phyloP scores from a whole-genome alignment of 2,797 vertebrate species.

The Hephaestus fuliginosus region DNA sequence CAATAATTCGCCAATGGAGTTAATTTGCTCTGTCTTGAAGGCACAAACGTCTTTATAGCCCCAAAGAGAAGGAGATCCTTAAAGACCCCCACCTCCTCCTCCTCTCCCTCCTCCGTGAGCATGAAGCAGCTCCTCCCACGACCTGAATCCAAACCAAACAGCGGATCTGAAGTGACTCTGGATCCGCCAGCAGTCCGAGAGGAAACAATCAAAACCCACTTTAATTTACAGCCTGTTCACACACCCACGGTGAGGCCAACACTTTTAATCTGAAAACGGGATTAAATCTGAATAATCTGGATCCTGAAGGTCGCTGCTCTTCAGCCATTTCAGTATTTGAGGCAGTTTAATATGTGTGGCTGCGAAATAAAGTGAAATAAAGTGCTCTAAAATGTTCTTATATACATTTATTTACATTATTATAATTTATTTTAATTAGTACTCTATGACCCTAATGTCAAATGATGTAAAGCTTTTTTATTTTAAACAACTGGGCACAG shows the following conservation, averaged over 20 bases:
- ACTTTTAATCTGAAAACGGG: conserved; percentile 6
- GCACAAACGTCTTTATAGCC: conserved; percentile 91
- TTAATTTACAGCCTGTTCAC: conserved; percentile 68
- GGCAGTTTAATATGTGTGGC: not conserved
- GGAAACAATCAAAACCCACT: conserved; percentile 71
- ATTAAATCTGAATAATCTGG: conserved; percentile 9
- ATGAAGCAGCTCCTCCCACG: conserved; percentile 92
- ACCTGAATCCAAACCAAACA: conserved; percentile 63
- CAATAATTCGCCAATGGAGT: conserved; percentile 74
- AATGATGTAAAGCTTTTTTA: not conserved
- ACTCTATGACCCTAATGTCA: not conserved
- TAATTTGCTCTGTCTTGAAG: conserved; percentile 88
- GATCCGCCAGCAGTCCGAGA: conserved; percentile 40
- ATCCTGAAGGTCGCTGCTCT: not conserved
- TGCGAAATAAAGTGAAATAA: not conserved
- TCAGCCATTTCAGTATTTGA: not conserved
- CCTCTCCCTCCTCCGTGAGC: conserved; percentile 84
- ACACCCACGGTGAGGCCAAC: conserved; percentile 45
- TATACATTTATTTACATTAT: not conserved
- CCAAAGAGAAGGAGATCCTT: conserved; percentile 84
- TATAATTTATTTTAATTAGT: not conserved
- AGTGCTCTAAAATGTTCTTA: not conserved
- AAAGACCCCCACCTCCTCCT: conserved; percentile 77
- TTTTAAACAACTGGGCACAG: not conserved
- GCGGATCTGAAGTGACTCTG: conserved; percentile 51